Percentiles rank a stretch among this genome's conserved stretches.
phyloP scores from a whole-genome alignment of 92 coral and sea anemone genomes.

The Heliopora coerulea region DNA sequence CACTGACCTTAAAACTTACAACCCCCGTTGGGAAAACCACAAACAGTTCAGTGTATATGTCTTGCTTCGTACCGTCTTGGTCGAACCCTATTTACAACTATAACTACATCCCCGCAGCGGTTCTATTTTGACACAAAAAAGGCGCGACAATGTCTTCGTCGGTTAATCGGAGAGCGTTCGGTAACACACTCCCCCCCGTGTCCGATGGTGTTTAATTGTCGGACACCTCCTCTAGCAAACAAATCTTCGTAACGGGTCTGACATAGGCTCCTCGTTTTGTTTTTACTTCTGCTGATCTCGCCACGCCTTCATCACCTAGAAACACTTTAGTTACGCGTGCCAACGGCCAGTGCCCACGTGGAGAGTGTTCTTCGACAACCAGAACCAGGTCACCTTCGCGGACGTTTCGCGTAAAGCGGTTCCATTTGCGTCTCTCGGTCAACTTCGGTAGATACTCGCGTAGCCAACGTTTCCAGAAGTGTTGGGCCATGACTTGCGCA shows the following conservation, averaged over 20 bases:
- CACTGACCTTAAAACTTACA: constrained; percentile 7
- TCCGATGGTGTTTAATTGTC: background rate
- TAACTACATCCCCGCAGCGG: no score
- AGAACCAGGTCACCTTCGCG: constrained; percentile 19
- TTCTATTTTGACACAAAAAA: no score
- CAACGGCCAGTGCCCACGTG: constrained; percentile 43
- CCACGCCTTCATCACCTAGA: constrained; percentile 29
- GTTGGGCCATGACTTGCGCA: constrained; percentile 61
- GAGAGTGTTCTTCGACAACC: constrained; percentile 30
- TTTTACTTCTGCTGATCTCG: constrained; percentile 47
- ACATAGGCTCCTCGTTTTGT: constrained; percentile 26
- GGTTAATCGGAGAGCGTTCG: no score
- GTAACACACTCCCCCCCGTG: no score
- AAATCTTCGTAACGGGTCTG: constrained; percentile 50
- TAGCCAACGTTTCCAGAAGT: constrained; percentile 62
- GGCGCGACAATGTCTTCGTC: no score
- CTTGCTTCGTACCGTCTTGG: no score
- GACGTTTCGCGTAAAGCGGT: background rate
- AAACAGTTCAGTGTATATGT: no score
- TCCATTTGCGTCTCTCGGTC: constrained; percentile 30
- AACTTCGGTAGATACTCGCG: constrained; percentile 49
- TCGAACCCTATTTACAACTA: no score
- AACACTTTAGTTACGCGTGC: constrained; percentile 40
- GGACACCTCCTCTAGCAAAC: constrained; percentile 39
- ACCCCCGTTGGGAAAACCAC: constrained; percentile 10